Base-by-base conservation (phyloP, 2,113 vertebrate species). In the Rana temporaria region DNA sequence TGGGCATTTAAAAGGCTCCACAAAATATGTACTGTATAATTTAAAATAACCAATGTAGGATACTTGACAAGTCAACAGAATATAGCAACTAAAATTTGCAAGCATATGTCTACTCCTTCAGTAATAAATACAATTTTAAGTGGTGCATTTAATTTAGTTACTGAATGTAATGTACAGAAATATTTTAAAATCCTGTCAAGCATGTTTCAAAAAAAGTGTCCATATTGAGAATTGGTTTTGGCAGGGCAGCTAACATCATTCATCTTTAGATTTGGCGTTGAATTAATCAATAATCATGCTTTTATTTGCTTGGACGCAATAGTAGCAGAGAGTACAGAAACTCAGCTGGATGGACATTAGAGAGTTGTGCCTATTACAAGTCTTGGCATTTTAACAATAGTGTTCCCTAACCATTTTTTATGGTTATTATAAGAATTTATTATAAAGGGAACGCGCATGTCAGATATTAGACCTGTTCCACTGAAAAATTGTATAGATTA, bases 401-500 rank as follows among this genome's bases (percentile, higher is more conserved):
- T 17, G 17, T 8, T 53, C 30, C 4, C 63, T 78, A 78, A 78
- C 67, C 56, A 63, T 48, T 56, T 65, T 67, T 78, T 22, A 56
- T 55, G 24, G n/a, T n/a, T n/a, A n/a, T n/a, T 78, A 63, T 63
- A 78, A 66, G 38, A 64, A 63, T 48, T 22, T 32, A 64, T 48
- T 48, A 22, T 32, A 64, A 8, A 20, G 48, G 56, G 42, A 72
- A 15, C 62, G 17, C 17, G n/a, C 17, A 65, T 48, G 63, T 30
- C 62, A 78, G 42, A 53, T 63, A 78, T 7, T 24, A 57, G 75
- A 65, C 65, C 30, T 53, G 42, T 24, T 55, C 18, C 63, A 56
- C n/a, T 14, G 20, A 48, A 48, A 30, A 26, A 78, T 65, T 22
- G 48, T 66, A 67, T 66, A 26, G 24, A 78, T 78, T 55, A 78